Evolutionary conservation across 2,113 vertebrate genomes (phyloP).

Genomic region (Serinus canaria): DNA sequence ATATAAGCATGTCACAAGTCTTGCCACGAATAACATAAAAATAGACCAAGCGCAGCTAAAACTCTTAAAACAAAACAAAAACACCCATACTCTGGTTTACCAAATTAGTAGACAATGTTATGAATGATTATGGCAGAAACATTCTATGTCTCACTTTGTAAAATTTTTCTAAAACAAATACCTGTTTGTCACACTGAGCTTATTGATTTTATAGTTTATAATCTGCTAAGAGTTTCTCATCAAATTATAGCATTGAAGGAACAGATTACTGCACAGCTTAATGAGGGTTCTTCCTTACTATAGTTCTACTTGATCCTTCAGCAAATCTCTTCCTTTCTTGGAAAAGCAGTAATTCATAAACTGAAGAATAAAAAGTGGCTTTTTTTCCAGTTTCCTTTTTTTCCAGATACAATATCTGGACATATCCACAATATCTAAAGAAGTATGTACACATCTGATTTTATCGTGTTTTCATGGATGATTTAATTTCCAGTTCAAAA

Average conservation of each 20-base stretch:
- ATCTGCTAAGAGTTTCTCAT: slow-evolving; percentile 14
- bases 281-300: background rate
- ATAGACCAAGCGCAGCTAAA: slow-evolving; percentile 45
- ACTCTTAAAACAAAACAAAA: slow-evolving; percentile 10
- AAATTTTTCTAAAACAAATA: background rate
- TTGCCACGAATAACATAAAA: slow-evolving; percentile 10
- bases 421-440: background rate
- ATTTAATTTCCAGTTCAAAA: background rate
- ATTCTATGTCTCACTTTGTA: background rate
- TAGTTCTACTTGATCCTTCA: background rate
- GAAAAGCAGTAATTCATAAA: background rate
- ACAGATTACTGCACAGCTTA: slow-evolving; percentile 25
- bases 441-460: background rate
- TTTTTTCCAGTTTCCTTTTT: background rate
- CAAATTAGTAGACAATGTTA: background rate
- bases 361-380: background rate
- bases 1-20: slow-evolving; percentile 49
- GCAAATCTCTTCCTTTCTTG: slow-evolving; percentile 6
- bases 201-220: slow-evolving; percentile 16
- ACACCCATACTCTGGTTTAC: background rate
- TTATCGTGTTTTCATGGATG: background rate
- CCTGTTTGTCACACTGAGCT: background rate
- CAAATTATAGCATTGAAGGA: slow-evolving; percentile 1
- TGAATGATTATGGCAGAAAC: background rate
- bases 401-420: background rate